Percentiles rank a stretch among this genome's conserved stretches.
Evolutionary conservation across 2,888 invertebrate species (phyloP).

Genomic region (Acanthosepion pharaonis): DNA sequence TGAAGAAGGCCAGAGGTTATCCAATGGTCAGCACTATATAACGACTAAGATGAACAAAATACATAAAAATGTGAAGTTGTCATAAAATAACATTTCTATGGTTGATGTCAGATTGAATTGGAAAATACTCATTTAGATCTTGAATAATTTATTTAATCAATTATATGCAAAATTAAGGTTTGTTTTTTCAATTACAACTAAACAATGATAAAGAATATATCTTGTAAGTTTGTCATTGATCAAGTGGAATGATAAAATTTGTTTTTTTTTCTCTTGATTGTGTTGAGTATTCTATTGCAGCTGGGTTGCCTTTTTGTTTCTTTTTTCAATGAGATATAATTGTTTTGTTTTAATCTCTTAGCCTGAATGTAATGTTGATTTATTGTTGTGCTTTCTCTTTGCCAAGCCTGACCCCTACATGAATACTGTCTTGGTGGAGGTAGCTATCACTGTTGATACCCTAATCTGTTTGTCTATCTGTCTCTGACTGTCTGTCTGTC

Average conservation of each 20-base stretch:
- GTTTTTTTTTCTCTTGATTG: not conserved
- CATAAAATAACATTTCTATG: no score
- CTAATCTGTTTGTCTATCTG: slow-evolving; percentile 33
- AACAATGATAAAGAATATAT: not conserved
- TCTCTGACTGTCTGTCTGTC: not conserved
- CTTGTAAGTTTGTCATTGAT: not conserved
- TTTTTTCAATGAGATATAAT: not conserved
- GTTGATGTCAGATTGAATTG: no score
- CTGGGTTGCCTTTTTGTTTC: not conserved
- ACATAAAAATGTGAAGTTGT: no score
- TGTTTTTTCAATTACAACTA: no score
- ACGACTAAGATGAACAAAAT: no score
- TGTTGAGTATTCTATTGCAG: not conserved
- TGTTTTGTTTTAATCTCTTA: not conserved
- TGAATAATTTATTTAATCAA: no score
- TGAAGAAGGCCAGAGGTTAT: no score
- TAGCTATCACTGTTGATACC: slow-evolving; percentile 42
- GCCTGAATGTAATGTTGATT: slow-evolving; percentile 12
- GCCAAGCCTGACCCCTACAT: slow-evolving; percentile 44
- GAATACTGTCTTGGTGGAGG: slow-evolving; percentile 46
- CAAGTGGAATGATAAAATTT: not conserved
- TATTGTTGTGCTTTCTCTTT: slow-evolving; percentile 35
- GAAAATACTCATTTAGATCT: no score
- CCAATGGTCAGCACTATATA: no score
- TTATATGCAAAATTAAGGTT: no score